Evolutionary conservation across 2,888 invertebrate species (phyloP).

Genomic region (Dimorphilus gyrociliatus): DNA sequence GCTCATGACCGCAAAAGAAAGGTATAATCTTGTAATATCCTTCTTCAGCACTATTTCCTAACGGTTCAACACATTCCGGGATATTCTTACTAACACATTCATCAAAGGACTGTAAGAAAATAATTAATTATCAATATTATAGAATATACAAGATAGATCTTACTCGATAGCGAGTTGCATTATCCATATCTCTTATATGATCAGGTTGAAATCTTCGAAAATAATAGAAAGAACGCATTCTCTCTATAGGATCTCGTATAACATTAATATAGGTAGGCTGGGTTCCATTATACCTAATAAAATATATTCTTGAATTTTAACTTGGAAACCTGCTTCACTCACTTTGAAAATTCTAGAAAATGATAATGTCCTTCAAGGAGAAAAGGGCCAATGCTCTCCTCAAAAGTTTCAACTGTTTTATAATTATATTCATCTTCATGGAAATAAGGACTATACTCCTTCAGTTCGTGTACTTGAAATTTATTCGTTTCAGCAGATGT

Average conservation of each 20-base stretch:
- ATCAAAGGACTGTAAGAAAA: constrained; percentile 10
- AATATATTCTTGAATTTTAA: no score
- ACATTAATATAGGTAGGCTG: constrained; percentile 9
- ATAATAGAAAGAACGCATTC: constrained; percentile 11
- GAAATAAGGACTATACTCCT: no score
- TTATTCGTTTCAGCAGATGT: constrained; percentile 5
- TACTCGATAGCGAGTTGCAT: constrained; percentile 4
- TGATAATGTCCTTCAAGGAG: constrained; percentile 9
- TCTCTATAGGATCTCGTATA: constrained; percentile 9
- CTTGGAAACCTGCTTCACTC: no score
- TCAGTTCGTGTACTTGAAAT: constrained; percentile 5
- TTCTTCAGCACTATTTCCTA: constrained; percentile 7
- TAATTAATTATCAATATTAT: no score
- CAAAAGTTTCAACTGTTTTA: no score
- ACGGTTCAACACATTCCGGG: constrained; percentile 7
- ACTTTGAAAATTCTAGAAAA: constrained; percentile 7
- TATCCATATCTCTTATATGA: constrained; percentile 7
- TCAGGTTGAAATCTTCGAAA: constrained; percentile 9
- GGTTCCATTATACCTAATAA: background rate
- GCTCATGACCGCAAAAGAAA: constrained; percentile 11
- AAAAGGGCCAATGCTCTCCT: constrained; percentile 4
- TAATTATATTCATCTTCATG: no score
- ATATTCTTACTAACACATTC: constrained; percentile 9
- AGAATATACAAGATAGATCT: no score
- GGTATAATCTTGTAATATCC: constrained; percentile 11